Evolutionary conservation across 1,140 invertebrate species (phyloP), one percentile per base, ranked within the genome.

Genomic region (Acromyrmex heyeri): DNA sequence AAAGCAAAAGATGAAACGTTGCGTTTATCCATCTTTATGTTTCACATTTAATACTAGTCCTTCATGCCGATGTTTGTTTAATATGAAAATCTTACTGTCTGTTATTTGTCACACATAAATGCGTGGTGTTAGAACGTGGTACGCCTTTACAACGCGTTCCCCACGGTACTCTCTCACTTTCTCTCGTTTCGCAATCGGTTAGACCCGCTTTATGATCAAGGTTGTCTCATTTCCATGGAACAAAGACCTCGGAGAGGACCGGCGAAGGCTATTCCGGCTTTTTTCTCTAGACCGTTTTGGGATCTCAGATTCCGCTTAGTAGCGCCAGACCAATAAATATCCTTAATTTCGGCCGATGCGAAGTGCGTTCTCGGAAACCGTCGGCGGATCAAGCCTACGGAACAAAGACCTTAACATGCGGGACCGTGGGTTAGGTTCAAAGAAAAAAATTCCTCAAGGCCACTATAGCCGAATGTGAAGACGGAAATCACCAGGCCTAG

Each of bases 301-400:
- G 81, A 14, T 91, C 91, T 91, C 87, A 86, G 86, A 92, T 92
- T 93, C 90, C 87, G 65, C 64, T 88, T 75, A 48, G 88, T 88
- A 92, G 88, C 91, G 88, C 86, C 91, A 92, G 92, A 93, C 91
- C 90, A 89, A 93, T 93, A 92, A 92, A 92, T 93, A 92, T 92
- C 88, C 90, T 91, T 91, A 91, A 91, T 91, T 91, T 91, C 73
- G 75, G 85, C 55, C 87, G 87, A 88, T 90, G 87, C 48, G 89
- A 91, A 70, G 90, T 87, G 72, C 88, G 88, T 91, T 91, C 90
- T 87, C 64, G 72, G 90, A 91, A 91, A 89, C 61, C 78, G 76
- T 81, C 87, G 78, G 77, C 83, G 50, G 57, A 76, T 21, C 44
- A 53, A 76, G n/a, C 34, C 69, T 21, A 18, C 50, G 24, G 70